These are phyloP conservation scores for Macrochelys suwanniensis DNA, from an alignment of 2,797 vertebrate species.

Conservation along the genomic window DNA sequence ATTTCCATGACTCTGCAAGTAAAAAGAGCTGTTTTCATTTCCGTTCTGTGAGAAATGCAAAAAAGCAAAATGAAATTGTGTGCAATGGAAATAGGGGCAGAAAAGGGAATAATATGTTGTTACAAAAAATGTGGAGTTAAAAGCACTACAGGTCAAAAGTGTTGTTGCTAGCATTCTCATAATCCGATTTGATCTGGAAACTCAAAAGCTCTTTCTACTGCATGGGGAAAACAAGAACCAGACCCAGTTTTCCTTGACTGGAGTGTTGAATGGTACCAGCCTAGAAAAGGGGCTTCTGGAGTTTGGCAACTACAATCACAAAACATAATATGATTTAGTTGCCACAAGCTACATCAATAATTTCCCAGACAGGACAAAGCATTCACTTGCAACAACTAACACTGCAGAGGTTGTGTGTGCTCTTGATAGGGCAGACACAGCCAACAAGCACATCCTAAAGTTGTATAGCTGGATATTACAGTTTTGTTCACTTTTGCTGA, in stretches of 20 bases:
- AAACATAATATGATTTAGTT: background rate
- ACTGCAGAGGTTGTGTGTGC: rapidly evolving
- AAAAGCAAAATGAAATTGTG: too few species aligned
- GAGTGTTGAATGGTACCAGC: background rate
- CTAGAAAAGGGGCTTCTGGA: conserved; percentile 19
- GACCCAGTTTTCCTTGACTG: background rate
- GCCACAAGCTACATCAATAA: background rate
- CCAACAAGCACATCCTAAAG: background rate
- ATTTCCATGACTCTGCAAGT: background rate
- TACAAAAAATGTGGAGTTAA: background rate
- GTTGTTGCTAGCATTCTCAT: background rate
- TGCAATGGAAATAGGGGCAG: too few species aligned
- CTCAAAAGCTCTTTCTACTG: background rate
- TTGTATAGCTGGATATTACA: background rate
- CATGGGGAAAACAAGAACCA: background rate
- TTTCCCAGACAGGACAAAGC: background rate
- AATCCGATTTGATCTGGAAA: background rate
- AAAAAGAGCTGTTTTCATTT: too few species aligned
- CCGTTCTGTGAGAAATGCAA: too few species aligned
- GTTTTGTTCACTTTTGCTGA: background rate
- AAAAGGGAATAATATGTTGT: conserved; percentile 21
- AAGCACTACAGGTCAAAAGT: background rate
- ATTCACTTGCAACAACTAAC: background rate
- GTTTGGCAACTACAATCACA: background rate
- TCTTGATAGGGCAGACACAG: background rate